Evolutionary conservation across 2,888 invertebrate genomes (phyloP), one percentile per base, ranked within the genome.

Genomic region (Folsomia candida): DNA sequence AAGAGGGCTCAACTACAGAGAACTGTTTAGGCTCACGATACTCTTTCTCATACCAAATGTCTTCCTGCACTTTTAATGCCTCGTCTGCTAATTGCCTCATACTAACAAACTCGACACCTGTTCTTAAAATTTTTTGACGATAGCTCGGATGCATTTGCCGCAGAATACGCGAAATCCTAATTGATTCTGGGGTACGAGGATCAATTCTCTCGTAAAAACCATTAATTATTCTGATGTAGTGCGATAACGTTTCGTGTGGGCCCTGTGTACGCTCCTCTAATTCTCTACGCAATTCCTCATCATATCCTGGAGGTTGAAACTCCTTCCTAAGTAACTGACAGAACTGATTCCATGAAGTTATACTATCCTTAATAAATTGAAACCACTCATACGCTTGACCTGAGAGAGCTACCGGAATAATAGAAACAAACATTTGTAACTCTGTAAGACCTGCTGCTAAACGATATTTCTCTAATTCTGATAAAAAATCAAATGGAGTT

Each of bases 201-300:
- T 26, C 25, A 14, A 26, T 11, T 25, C 61, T 22, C 9, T 26
- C 25, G 22, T 61, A 61, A 61, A 14, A 61, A n/a, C 20, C 61
- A 26, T 61, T 22, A 25, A 61, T 61, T 9, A 61, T 27, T 61
- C 27, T 26, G 27, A 61, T 61, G n/a, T 25, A 61, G 6, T 14
- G 9, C 11, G 61, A 25, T 11, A 61, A 26, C 11, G 61, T 24
- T 22, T 61, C 61, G 6, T 61, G 25, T 6, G 9, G 6, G 20
- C 27, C 25, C 22, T 61, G 61, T 11, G 24, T 25, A 11, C 61
- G 22, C 11, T 6, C 27, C 11, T 61, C 61, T 25, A 61, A 26
- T 26, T 61, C 61, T 22, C 20, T 61, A 11, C 61, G 61, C 11
- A 61, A n/a, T 61, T 61, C 61, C 11, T 26, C 27, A 25, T 61